Conservation (phyloP, 2,113 vertebrate genomes). For the Barbus barbus region DNA sequence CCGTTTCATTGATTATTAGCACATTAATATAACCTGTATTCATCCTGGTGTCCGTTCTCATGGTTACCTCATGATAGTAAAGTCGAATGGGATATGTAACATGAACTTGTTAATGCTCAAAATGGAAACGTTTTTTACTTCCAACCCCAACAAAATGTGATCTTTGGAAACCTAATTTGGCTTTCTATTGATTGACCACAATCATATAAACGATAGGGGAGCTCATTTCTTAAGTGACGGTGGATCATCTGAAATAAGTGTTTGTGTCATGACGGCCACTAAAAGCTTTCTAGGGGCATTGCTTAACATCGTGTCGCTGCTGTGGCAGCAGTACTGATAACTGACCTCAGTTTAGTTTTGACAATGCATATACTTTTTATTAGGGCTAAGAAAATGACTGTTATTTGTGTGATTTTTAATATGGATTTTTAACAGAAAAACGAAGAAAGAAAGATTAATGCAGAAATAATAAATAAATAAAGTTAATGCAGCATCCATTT, state of each 20-base stretch:
- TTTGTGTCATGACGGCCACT: background rate
- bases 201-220: background rate
- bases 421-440: too few relatives aligned
- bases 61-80: background rate
- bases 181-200: conserved; percentile 37
- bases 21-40: conserved; percentile 14
- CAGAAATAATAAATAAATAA: too few relatives aligned
- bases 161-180: conserved; percentile 28
- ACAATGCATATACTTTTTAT: too few relatives aligned
- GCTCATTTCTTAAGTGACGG: conserved; percentile 11
- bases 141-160: background rate
- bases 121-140: conserved; percentile 9
- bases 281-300: conserved; percentile 25
- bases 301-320: background rate
- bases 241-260: conserved; percentile 19
- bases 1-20: background rate
- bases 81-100: conserved; percentile 10
- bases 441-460: too few relatives aligned
- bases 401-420: background rate
- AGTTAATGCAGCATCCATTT: too few relatives aligned
- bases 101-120: background rate
- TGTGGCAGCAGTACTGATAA: background rate
- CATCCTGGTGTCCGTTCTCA: background rate
- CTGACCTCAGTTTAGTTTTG: too few relatives aligned
- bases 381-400: too few relatives aligned